These are phyloP conservation scores for Apamea anceps DNA, from an alignment of 2,888 invertebrate species.

Conservation along the genomic window DNA sequence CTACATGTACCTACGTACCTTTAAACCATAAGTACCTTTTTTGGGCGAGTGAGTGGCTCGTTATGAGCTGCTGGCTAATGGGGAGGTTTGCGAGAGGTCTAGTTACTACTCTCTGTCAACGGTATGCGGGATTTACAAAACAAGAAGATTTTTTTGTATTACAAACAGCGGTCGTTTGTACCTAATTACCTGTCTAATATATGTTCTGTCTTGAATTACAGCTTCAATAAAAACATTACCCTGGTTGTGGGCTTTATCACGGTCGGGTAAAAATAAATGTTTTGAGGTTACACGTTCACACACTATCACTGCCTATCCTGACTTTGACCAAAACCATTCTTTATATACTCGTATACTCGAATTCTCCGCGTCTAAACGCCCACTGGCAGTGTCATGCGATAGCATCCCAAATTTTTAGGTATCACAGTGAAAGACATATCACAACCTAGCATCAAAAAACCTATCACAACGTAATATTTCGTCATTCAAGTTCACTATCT, in stretches of 20 bases:
- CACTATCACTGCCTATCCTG: not conserved
- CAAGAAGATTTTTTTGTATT: not conserved
- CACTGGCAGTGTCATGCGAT: not conserved
- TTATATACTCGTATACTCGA: not conserved
- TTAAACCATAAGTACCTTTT: not conserved
- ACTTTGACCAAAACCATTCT: not conserved
- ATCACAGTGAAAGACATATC: not conserved
- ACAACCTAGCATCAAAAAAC: not conserved
- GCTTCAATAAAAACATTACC: not conserved
- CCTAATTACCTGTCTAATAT: not conserved
- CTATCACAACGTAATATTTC: not conserved
- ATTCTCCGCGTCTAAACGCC: not conserved
- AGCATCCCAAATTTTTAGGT: not conserved
- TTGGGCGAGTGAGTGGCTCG: not conserved
- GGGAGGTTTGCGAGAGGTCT: not conserved
- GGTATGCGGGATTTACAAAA: not conserved
- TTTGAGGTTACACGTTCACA: not conserved
- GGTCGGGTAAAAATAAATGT: not conserved
- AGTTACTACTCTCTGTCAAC: not conserved
- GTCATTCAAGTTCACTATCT: slow-evolving; percentile 14
- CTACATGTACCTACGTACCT: not conserved
- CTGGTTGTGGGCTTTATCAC: not conserved
- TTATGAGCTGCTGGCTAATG: not conserved
- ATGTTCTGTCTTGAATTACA: not conserved
- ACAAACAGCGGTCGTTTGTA: not conserved